Percentiles rank a stretch among this genome's conserved stretches.
Conservation (phyloP, 2,888 invertebrate genomes). For the Drosophila suboccidentalis region DNA sequence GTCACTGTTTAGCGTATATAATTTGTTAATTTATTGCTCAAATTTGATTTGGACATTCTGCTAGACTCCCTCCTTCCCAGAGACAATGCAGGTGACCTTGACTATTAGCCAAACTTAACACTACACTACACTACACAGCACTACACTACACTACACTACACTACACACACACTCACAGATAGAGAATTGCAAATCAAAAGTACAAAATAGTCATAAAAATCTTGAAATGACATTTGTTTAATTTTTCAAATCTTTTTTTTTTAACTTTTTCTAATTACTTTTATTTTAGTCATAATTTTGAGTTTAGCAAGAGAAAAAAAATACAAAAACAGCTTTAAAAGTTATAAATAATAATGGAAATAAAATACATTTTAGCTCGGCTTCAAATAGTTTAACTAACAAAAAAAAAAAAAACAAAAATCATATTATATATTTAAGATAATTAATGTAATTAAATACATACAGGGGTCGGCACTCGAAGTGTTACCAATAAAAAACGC, state of each 20-base stretch:
- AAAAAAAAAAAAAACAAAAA: not conserved
- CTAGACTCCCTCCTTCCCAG: constrained; percentile 3
- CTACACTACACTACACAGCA: not conserved
- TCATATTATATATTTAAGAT: not conserved
- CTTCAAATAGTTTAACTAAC: constrained; percentile 59
- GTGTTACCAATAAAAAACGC: too few relatives aligned
- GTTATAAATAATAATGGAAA: constrained; percentile 21
- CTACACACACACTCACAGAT: constrained; percentile 16
- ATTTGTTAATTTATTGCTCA: constrained; percentile 62
- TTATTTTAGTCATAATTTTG: not conserved
- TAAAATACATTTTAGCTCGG: constrained; percentile 40
- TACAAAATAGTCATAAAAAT: constrained; percentile 61
- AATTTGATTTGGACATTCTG: constrained; percentile 56
- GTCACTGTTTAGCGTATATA: constrained; percentile 56
- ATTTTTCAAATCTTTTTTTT: not conserved
- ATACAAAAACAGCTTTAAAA: constrained; percentile 40
- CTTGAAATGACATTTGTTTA: constrained; percentile 7
- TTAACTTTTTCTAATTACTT: not conserved
- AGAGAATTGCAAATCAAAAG: constrained; percentile 55
- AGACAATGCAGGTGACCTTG: constrained; percentile 29
- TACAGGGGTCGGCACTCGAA: too few relatives aligned
- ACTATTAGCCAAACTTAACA: constrained; percentile 18
- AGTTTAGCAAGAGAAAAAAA: constrained; percentile 13
- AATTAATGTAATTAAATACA: constrained; percentile 9
- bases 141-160: not conserved